Evolutionary conservation across 1,140 invertebrate species (phyloP).

Genomic region (Ips nitidus): DNA sequence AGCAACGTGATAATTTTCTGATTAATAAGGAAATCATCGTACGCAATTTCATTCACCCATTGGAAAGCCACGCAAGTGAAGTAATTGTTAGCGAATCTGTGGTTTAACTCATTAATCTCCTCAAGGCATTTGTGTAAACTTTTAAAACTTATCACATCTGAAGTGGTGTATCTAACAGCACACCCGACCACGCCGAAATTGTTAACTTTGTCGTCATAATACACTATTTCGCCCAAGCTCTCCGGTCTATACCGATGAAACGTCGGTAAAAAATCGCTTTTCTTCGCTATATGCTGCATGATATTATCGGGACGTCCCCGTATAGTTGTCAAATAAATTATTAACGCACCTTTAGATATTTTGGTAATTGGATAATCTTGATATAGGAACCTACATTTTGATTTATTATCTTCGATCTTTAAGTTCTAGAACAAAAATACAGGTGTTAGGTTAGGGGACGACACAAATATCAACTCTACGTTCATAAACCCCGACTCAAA

Average conservation of each 20-base stretch:
- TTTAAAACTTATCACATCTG: conserved; percentile 36
- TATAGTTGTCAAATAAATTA: conserved; percentile 44
- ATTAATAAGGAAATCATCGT: conserved; percentile 36
- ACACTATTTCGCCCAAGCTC: conserved; percentile 19
- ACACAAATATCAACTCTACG: neutral
- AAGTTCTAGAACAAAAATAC: conserved; percentile 23
- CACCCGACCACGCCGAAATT: conserved; percentile 41
- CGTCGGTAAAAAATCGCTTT: conserved; percentile 36
- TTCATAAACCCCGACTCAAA: conserved; percentile 4
- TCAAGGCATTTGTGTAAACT: conserved; percentile 37
- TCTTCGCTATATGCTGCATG: conserved; percentile 40
- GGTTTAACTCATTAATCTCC: conserved; percentile 39
- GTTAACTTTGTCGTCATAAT: conserved; percentile 16
- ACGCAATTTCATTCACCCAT: conserved; percentile 29
- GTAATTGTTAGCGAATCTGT: conserved; percentile 12
- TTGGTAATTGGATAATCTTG: conserved; percentile 30
- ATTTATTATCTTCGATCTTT: conserved; percentile 16
- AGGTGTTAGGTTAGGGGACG: neutral
- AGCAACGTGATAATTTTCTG: conserved; percentile 41
- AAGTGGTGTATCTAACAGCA: conserved; percentile 36
- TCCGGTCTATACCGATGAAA: conserved; percentile 21
- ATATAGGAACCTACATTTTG: conserved; percentile 38
- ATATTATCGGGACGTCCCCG: conserved; percentile 38
- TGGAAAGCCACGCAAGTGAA: conserved; percentile 39
- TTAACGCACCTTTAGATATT: conserved; percentile 40